phyloP scores from a whole-genome alignment of 2,797 vertebrate species.

The Myripristis jacobus region DNA sequence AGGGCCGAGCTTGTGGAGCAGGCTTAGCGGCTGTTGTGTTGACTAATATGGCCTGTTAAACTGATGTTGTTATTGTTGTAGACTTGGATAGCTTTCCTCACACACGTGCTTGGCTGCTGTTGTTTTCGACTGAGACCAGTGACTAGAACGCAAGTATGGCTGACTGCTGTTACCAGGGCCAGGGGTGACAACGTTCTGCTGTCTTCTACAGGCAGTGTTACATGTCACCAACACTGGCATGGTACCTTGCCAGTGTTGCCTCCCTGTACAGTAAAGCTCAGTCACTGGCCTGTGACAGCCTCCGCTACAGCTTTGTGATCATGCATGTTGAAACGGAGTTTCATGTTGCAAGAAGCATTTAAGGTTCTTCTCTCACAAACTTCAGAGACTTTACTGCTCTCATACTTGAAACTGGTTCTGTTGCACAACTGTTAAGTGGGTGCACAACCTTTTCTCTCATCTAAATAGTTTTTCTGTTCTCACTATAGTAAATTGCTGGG shows the following conservation, averaged over 20 bases:
- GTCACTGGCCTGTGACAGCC: constrained; percentile 43
- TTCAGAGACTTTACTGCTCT: neutral
- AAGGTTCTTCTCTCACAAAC: constrained; percentile 16
- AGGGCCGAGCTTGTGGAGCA: constrained; percentile 15
- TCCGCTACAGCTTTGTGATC: constrained; percentile 28
- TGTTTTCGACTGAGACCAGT: constrained; percentile 62
- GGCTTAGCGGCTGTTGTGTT: constrained; percentile 55
- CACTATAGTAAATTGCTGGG: neutral
- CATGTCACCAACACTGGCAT: constrained; percentile 60
- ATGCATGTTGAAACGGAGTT: constrained; percentile 12
- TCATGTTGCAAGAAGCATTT: constrained; percentile 35
- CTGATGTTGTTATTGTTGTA: constrained; percentile 48
- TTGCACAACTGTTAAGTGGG: no score
- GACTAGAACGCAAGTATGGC: constrained; percentile 33
- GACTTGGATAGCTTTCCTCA: constrained; percentile 56
- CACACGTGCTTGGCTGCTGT: constrained; percentile 70
- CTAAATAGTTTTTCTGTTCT: neutral
- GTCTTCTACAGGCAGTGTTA: constrained; percentile 51
- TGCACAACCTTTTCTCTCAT: neutral
- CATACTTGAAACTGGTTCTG: no score
- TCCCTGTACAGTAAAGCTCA: constrained; percentile 65
- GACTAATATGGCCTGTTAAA: constrained; percentile 30
- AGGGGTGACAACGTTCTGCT: constrained; percentile 28
- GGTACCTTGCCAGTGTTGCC: constrained; percentile 36
- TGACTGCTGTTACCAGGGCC: constrained; percentile 51